A percentile compares a stretch with the other conserved stretches of the same genome.
phyloP scores from a whole-genome alignment of 2,797 vertebrate species.

The Gephyroberyx darwinii region DNA sequence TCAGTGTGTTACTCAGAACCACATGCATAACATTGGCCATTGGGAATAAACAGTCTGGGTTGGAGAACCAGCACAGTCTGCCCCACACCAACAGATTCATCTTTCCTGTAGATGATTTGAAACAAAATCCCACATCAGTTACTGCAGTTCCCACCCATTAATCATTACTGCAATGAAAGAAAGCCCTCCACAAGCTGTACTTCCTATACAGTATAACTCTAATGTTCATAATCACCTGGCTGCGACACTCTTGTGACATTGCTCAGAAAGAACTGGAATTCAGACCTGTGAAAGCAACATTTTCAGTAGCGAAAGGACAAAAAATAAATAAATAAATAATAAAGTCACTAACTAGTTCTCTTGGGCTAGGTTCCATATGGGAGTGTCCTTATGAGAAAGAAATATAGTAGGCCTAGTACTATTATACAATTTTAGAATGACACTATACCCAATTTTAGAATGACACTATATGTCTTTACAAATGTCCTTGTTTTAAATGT shows the following conservation, averaged over 20 bases:
- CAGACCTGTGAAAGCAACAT: slow-evolving; percentile 71
- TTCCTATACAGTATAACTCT: too few relatives aligned
- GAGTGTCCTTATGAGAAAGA: too few relatives aligned
- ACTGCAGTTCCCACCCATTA: neutral
- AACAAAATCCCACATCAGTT: neutral
- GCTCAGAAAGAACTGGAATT: slow-evolving; percentile 80
- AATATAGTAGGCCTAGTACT: too few relatives aligned
- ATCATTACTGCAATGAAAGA: too few relatives aligned
- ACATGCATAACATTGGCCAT: slow-evolving; percentile 76
- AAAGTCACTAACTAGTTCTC: too few relatives aligned
- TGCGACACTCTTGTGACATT: slow-evolving; percentile 74
- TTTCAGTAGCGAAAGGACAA: slow-evolving; percentile 1
- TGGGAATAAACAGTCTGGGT: slow-evolving; percentile 67
- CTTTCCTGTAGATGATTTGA: slow-evolving; percentile 68
- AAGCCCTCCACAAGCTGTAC: too few relatives aligned
- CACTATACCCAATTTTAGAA: too few relatives aligned
- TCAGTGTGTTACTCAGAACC: slow-evolving; percentile 78
- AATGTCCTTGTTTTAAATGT: too few relatives aligned
- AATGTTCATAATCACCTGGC: slow-evolving; percentile 72
- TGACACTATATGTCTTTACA: too few relatives aligned
- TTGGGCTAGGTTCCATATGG: too few relatives aligned
- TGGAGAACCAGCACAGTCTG: slow-evolving; percentile 71
- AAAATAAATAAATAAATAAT: neutral
- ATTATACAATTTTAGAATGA: too few relatives aligned
- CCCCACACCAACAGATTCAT: slow-evolving; percentile 85